Percentiles rank a stretch among this genome's conserved stretches.
phyloP scores from a whole-genome alignment of 2,797 vertebrate genomes.

The Pseudopleuronectes americanus region DNA sequence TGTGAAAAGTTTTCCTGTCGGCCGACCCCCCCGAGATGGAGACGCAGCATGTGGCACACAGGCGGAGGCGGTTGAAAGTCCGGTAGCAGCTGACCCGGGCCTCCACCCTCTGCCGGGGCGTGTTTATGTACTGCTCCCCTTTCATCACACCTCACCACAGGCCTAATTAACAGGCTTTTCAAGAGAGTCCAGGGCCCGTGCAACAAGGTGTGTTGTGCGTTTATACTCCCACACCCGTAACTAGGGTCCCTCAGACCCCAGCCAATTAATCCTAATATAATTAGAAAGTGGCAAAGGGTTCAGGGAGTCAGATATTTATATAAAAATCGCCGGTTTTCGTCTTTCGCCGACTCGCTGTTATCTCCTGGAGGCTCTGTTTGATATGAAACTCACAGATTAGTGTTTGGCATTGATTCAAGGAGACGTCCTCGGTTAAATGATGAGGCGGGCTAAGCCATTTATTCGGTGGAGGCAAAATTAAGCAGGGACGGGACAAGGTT shows the following conservation, averaged over 20 bases:
- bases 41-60: slow-evolving; percentile 58
- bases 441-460: slow-evolving; percentile 35
- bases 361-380: slow-evolving; percentile 48
- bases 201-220: slow-evolving; percentile 63
- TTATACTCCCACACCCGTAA: slow-evolving; percentile 59
- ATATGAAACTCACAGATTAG: slow-evolving; percentile 56
- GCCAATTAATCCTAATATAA: slow-evolving; percentile 85
- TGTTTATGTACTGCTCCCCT: slow-evolving; percentile 61
- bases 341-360: slow-evolving; percentile 21
- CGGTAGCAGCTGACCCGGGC: slow-evolving; percentile 57
- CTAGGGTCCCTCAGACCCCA: slow-evolving; percentile 73
- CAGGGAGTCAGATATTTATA: slow-evolving; percentile 75
- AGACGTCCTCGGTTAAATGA: slow-evolving; percentile 63
- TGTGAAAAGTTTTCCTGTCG: slow-evolving; percentile 43
- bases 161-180: slow-evolving; percentile 78
- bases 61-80: slow-evolving; percentile 48
- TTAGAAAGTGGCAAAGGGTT: slow-evolving; percentile 75
- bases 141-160: slow-evolving; percentile 75
- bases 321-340: slow-evolving; percentile 62
- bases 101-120: slow-evolving; percentile 48
- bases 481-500: slow-evolving; percentile 35
- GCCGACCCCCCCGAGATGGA: slow-evolving; percentile 20
- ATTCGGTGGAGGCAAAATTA: slow-evolving; percentile 32
- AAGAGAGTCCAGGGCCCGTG: slow-evolving; percentile 44
- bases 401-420: slow-evolving; percentile 68